Evolutionary conservation across 2,113 vertebrate species (phyloP), one percentile per base, ranked within the genome.

Genomic region (Tragelaphus buxtoni): DNA sequence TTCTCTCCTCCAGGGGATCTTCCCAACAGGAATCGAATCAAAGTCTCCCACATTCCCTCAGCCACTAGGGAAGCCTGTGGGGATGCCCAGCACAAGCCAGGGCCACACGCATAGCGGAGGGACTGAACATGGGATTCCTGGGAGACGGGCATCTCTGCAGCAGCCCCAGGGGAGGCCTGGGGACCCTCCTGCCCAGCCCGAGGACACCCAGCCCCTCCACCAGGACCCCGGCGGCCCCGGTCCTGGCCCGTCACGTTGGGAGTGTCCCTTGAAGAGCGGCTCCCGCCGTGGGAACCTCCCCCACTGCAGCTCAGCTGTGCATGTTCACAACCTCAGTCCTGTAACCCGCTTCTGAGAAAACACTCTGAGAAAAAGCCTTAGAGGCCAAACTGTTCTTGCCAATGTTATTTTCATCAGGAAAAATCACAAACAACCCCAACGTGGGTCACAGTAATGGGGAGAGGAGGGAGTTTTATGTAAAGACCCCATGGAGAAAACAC

Each of bases 281-380:
- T 49, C 61, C 6, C 14, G 0, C 28, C 0, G 0, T 5, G 12
- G n/a, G 61, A 7, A 12, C 5, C 80, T 18, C 4, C 13, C 18
- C 3, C 4, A 16, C 3, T 0, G n/a, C 58, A 49, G 5, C 17
- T 3, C 1, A 12, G n/a, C 79, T 39, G 12, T 10, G 2, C 12
- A 26, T 0, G 14, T 13, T n/a, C 39, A 32, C 0, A 20, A 10
- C 39, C 60, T 16, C 0, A 3, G 14, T 28, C 18, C 45, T 4
- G 1, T 2, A 9, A 45, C 30, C 14, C 10, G 0, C 7, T 76
- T 39, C 56, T 11, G 47, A 83, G 85, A 83, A 87, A 35, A 47
- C 0, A 0, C 45, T 77, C 60, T 0, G 2, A 49, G 42, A n/a
- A 17, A 60, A 32, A 9, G 35, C 13, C 74, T 47, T 7, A 1